Conservation (phyloP, 64 coral and sea anemone genomes). For the Montipora foliosa region DNA sequence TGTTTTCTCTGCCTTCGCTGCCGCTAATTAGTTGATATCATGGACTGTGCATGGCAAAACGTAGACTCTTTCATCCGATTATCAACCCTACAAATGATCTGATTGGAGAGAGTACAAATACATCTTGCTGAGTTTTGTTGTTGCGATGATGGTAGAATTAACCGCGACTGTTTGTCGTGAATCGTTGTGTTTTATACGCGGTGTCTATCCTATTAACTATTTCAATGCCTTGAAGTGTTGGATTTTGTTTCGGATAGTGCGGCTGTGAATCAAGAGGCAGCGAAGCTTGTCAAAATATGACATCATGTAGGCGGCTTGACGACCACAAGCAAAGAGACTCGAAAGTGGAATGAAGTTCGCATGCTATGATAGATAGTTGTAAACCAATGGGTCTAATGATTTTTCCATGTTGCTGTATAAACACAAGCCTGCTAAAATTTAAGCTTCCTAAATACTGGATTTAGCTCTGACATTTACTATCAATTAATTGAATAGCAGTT, state of each 20-base stretch:
- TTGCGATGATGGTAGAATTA: neutral
- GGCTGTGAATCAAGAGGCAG: constrained; percentile 8
- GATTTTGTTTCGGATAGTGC: constrained; percentile 42
- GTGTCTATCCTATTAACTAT: constrained; percentile 41
- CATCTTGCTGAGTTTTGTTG: constrained; percentile 11
- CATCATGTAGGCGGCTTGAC: neutral
- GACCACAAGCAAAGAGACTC: neutral
- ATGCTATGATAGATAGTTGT: neutral
- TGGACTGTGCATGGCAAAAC: neutral
- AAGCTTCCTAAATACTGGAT: constrained; percentile 54
- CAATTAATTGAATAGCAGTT: constrained; percentile 67
- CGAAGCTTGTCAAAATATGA: constrained; percentile 30
- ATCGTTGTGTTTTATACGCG: constrained; percentile 5
- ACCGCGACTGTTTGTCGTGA: constrained; percentile 22
- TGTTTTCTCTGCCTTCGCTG: neutral
- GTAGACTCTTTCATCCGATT: neutral
- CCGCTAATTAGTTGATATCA: neutral
- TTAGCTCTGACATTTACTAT: constrained; percentile 52
- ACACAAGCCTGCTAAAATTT: constrained; percentile 26
- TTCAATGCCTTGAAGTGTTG: constrained; percentile 47
- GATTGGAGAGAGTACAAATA: neutral
- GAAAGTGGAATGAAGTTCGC: neutral
- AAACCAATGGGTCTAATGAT: neutral
- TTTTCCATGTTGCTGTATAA: neutral
- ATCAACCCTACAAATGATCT: neutral